Evolutionary conservation across 2,113 vertebrate species (phyloP), one percentile per base, ranked within the genome.

Genomic region (Aphyosemion australe): DNA sequence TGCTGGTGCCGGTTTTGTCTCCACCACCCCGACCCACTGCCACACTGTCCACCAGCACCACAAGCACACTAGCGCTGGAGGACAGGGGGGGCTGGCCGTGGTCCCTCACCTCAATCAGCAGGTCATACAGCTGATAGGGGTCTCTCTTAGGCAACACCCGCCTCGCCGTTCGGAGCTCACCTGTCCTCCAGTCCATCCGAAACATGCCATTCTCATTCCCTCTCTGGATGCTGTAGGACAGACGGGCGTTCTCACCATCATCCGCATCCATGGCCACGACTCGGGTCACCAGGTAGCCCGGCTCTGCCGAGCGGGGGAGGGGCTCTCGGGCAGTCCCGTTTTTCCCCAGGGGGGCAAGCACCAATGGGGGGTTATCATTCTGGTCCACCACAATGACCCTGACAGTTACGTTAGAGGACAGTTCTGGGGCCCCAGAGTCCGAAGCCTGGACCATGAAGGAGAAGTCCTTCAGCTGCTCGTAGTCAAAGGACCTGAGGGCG

Each of bases 391-490:
- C 93, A 53, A 97, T 87, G 52, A 99, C 95, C 85, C 94, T 91
- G 48, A 98, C 95, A 0, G 95, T 98, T 88, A 95, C 94, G 39
- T 98, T 98, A 69, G 94, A 92, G 37, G 90, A 92, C 68, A 98
- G 94, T 8, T 94, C 91, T 0, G 94, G 92, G 79, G 86, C 91
- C 15, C 95, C 96, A 0, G 94, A 86, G 69, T 98, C 97, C 19
- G 82, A 90, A 15, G 96, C 96, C 80, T 95, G 94, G 13, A 98
- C 97, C 76, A 94, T 93, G 72, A 99, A 99, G 46, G 93, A 94
- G 88, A 99, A 98, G 76, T 97, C 96, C 77, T 97, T 97, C 54
- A 99, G 92, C 89, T 95, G 96, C 83, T 99, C 97, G 14, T 98
- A 98, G 79, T 99, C 97, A 48, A 99, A 99, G 4, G 97, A 98